phyloP scores from a whole-genome alignment of 2,113 vertebrate species.

The Tamias sibiricus region DNA sequence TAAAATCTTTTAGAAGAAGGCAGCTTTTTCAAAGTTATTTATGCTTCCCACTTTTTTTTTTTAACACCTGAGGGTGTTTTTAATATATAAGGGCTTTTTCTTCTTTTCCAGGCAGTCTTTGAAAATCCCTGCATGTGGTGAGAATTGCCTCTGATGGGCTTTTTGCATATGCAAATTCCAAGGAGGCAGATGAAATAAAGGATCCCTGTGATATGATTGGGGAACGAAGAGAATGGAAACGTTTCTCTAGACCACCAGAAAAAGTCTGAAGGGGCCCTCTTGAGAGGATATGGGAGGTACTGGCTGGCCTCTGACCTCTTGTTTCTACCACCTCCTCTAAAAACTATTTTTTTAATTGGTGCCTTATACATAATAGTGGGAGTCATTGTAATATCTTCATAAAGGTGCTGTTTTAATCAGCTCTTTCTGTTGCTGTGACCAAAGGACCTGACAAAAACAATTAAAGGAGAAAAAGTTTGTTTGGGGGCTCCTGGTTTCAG shows the following conservation, averaged over 20 bases:
- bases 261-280: neutral
- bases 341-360: neutral
- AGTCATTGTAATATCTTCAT: no score
- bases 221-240: neutral
- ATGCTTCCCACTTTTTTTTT: slow-evolving; percentile 50
- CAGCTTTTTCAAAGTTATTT: slow-evolving; percentile 52
- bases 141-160: neutral
- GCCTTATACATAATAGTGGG: no score
- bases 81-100: neutral
- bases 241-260: neutral
- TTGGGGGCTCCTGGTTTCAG: no score
- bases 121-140: neutral
- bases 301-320: neutral
- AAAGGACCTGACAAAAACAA: no score
- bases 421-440: no score
- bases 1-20: slow-evolving; percentile 44
- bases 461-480: no score
- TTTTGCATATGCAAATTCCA: neutral
- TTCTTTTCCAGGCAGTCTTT: neutral
- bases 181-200: neutral
- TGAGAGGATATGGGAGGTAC: neutral
- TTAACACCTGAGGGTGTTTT: neutral
- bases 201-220: neutral
- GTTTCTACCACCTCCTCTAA: neutral
- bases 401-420: no score